Percentiles rank a stretch among this genome's conserved stretches.
These are phyloP conservation scores for Oreonectes daqikongensis DNA, from an alignment of 2,797 vertebrate genomes.

Conservation along the genomic window DNA sequence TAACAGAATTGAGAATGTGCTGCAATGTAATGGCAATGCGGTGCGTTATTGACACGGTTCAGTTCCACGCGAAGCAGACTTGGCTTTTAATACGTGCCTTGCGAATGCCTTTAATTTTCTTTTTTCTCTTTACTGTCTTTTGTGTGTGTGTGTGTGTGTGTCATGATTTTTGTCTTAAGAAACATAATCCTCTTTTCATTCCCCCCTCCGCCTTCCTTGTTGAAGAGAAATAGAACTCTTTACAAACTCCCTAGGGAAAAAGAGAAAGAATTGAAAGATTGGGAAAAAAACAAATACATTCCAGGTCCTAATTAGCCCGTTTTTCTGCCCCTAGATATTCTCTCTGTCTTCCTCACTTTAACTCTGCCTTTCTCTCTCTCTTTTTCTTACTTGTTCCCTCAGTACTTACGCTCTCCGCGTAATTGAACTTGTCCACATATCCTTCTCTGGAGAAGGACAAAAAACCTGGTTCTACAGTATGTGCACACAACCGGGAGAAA, in stretches of 20 bases:
- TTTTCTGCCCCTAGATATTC: slow-evolving; percentile 69
- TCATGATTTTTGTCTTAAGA: slow-evolving; percentile 68
- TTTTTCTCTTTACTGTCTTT: neutral
- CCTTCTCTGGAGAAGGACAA: slow-evolving; percentile 45
- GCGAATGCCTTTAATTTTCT: slow-evolving; percentile 38
- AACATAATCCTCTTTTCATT: slow-evolving; percentile 73
- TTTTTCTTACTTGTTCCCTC: neutral
- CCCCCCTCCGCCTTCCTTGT: slow-evolving; percentile 48
- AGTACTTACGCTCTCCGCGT: slow-evolving; percentile 59
- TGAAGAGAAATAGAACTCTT: slow-evolving; percentile 59
- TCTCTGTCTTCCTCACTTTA: slow-evolving; percentile 48
- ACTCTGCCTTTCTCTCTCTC: slow-evolving; percentile 23
- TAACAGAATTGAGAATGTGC: neutral
- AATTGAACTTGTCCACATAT: slow-evolving; percentile 60
- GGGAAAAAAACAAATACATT: slow-evolving; percentile 69
- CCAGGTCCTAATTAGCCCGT: slow-evolving; percentile 74
- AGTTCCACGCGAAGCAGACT: slow-evolving; percentile 1
- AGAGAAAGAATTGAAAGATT: slow-evolving; percentile 38
- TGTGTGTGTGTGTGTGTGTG: too few relatives aligned
- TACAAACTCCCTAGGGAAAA: slow-evolving; percentile 58
- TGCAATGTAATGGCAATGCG: slow-evolving; percentile 17
- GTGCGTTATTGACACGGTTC: slow-evolving; percentile 8
- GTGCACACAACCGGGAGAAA: slow-evolving; percentile 14
- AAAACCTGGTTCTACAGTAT: slow-evolving; percentile 38
- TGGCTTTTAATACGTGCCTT: slow-evolving; percentile 32